Evolutionary conservation across 1,140 invertebrate species (phyloP).

Genomic region (Drosophila gunungcola): DNA sequence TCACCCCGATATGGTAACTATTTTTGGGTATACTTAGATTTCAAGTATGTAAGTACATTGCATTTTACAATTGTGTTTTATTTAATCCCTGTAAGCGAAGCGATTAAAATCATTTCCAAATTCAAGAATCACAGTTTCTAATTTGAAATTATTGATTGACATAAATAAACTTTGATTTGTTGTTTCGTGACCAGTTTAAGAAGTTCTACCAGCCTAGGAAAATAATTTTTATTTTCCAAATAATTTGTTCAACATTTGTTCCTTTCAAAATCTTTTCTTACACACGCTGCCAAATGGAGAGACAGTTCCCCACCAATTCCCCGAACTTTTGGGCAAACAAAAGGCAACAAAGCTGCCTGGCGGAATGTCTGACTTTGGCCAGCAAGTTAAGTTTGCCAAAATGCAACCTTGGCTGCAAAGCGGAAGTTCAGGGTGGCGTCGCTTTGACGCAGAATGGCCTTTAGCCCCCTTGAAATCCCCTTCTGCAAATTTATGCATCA

Average conservation of each 20-base stretch:
- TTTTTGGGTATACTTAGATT: constrained; percentile 9
- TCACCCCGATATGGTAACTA: constrained; percentile 44
- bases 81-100: no score
- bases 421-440: constrained; percentile 71
- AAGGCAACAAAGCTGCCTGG: constrained; percentile 51
- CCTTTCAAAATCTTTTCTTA: no score
- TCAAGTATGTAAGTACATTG: constrained; percentile 11
- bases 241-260: background rate
- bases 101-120: no score
- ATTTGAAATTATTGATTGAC: no score
- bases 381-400: constrained; percentile 62
- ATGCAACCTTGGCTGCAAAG: constrained; percentile 68
- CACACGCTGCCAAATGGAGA: constrained; percentile 36
- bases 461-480: background rate
- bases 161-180: no score
- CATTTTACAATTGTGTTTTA: background rate
- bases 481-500: constrained; percentile 39
- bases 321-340: constrained; percentile 49
- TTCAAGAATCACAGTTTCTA: no score
- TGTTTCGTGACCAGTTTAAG: no score
- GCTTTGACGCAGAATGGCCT: constrained; percentile 39
- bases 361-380: constrained; percentile 33
- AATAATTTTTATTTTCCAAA: background rate
- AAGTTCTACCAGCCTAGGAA: no score
- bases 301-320: constrained; percentile 10